phyloP scores from a whole-genome alignment of 2,113 vertebrate genomes.

The Hemiprocne comata region DNA sequence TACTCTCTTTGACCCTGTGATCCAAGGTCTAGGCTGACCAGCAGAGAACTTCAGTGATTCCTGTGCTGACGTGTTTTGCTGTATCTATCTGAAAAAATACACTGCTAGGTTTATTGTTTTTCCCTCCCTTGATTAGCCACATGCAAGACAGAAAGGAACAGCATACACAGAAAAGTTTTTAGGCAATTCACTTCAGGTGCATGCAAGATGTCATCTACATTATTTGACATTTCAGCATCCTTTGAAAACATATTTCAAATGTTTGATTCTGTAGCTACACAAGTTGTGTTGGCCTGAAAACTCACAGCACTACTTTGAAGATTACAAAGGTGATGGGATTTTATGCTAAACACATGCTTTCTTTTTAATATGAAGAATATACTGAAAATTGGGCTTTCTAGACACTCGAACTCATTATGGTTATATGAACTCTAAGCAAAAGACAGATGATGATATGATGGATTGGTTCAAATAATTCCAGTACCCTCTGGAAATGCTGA shows the following conservation, averaged over 20 bases:
- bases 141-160: not conserved
- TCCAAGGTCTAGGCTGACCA: not conserved
- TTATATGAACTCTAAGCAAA: not conserved
- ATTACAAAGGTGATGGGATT: not conserved
- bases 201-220: not conserved
- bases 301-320: not conserved
- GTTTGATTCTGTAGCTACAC: not conserved
- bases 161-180: not conserved
- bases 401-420: not conserved
- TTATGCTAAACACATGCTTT: not conserved
- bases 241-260: not conserved
- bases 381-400: not conserved
- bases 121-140: accelerated
- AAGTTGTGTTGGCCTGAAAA: not conserved
- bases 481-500: not conserved
- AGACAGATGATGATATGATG: not conserved
- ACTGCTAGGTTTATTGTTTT: not conserved
- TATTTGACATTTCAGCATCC: not conserved
- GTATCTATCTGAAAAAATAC: not conserved
- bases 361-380: not conserved
- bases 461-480: not conserved
- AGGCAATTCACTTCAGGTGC: not conserved
- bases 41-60: not conserved
- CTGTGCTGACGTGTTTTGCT: not conserved
- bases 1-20: not conserved